Evolutionary conservation across 2,797 vertebrate species (phyloP), one percentile per base, ranked within the genome.

Genomic region (Linurgus olivaceus): DNA sequence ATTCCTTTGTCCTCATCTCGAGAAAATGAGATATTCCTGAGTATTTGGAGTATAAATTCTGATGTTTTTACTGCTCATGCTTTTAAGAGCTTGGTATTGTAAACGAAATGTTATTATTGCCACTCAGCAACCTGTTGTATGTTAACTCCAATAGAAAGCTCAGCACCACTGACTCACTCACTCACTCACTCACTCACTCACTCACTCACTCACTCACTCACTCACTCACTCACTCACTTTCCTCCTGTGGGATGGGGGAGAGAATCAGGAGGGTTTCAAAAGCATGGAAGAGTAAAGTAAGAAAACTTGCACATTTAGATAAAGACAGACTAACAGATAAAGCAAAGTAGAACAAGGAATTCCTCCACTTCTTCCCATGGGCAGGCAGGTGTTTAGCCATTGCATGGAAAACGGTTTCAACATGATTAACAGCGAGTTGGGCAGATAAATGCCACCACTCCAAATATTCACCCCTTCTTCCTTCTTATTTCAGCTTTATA

Each of bases 81-180:
- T 92, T 94, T 89, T 71, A 92, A 84, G 62, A 62, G 31, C 54
- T 52, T 70, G 47, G 31, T 73, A 31, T 48, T 79, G 35, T 55
- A 54, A 65, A 91, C 4, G 2, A 25, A 50, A 40, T 0, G 8
- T 38, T 54, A 70, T 45, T 77, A 78, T 17, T 72, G 38, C 25
- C 44, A 75, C 28, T 55, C 42, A 78, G 72, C 50, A 88, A 50
- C 33, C 33, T 75, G 48, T 35, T 58, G 19, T 51, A 37, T 33
- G 6, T 79, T 70, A 90, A 76, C 59, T 28, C 35, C 1, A 2
- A 48, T 0, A 23, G 33, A 35, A 38, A 85, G 37, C 40, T 88
- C n/a, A 88, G 61, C 26, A 59, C 24, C 57, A 50, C n/a, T 1
- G 10, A 7, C 25, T 62, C 10, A 13, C 76, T 31, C 26, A 40